These are phyloP conservation scores for Pelvicachromis taeniatus DNA, from an alignment of 2,113 vertebrate genomes.

Conservation along the genomic window DNA sequence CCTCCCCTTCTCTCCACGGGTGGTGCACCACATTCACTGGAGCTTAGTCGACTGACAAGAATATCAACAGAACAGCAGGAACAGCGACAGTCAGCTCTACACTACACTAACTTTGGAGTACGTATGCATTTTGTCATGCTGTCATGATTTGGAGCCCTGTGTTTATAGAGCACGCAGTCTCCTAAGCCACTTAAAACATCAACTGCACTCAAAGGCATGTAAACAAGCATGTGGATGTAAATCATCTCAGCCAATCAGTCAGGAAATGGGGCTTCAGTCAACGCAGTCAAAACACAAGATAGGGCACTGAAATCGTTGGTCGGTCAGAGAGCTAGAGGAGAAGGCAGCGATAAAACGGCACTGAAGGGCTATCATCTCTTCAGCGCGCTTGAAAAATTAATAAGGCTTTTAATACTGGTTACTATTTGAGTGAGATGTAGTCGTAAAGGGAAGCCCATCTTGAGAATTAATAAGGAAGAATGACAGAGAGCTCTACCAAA, in stretches of 20 bases:
- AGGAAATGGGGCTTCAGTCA: background rate
- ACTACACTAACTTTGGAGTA: background rate
- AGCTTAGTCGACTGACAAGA: conserved; percentile 35
- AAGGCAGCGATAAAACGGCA: conserved; percentile 7
- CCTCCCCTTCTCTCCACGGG: conserved; percentile 22
- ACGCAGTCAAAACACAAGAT: background rate
- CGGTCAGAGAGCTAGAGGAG: background rate
- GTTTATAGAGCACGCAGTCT: conserved; percentile 32
- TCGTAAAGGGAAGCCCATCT: conserved; percentile 45
- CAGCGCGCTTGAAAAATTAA: conserved; percentile 55
- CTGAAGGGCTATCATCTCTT: conserved; percentile 7
- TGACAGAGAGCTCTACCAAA: conserved; percentile 16
- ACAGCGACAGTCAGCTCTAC: background rate
- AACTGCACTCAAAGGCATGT: conserved; percentile 12
- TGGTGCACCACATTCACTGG: conserved; percentile 17
- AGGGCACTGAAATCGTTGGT: background rate
- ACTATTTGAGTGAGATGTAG: conserved; percentile 41
- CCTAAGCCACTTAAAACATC: conserved; percentile 48
- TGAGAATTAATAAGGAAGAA: conserved; percentile 37
- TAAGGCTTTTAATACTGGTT: conserved; percentile 63
- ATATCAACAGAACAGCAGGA: conserved; percentile 37
- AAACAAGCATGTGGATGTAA: conserved; percentile 42
- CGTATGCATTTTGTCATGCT: conserved; percentile 16
- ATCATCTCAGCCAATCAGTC: conserved; percentile 21
- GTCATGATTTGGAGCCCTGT: conserved; percentile 33